Base-by-base conservation (phyloP, 2,113 vertebrate genomes). In the Malurus melanocephalus region DNA sequence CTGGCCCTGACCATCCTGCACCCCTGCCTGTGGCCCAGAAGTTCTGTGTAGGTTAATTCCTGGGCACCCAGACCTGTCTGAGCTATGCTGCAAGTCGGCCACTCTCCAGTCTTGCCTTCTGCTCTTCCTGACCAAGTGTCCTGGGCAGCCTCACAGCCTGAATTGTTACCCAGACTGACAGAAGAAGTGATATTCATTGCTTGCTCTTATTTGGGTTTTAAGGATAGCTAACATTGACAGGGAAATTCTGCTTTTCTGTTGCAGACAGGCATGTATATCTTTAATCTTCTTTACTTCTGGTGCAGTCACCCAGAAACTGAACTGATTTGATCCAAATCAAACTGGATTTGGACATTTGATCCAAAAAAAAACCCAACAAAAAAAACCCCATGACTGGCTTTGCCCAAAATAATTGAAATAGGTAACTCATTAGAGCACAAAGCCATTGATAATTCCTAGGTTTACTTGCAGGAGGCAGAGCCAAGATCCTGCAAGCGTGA, bases 241-340 rank as follows among this genome's bases (percentile, higher is more conserved):
- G 32, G 26, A 56, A 76, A 48, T 79, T 82, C 53, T 80, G 22
- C 32, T 46, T 46, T n/a, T 55, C 27, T 81, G 3, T 19, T 73
- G 27, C 33, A 62, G 27, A 28, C 8, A 23, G 27, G 23, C 24
- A 53, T 7, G 38, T 8, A 7, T 33, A 46, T 55, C 48, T 20
- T 78, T n/a, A 87, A 55, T 46, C 42, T 62, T 74, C 33, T 40
- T 49, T n/a, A 14, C 7, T 65, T 30, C 30, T 35, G 13, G 2
- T n/a, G 10, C 35, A 83, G 38, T 32, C 30, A 40, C 22, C 8
- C 56, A 5, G 2, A 92, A 67, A 46, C 7, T 9, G 14, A 79
- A 65, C 3, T 2, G 35, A 59, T 55, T 56, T 0, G 0, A 46
- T n/a, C 55, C 1, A 27, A 67, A 74, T n/a, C n/a, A n/a, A n/a